phyloP scores from a whole-genome alignment of 2,888 invertebrate genomes.

The Tachina grossa region DNA sequence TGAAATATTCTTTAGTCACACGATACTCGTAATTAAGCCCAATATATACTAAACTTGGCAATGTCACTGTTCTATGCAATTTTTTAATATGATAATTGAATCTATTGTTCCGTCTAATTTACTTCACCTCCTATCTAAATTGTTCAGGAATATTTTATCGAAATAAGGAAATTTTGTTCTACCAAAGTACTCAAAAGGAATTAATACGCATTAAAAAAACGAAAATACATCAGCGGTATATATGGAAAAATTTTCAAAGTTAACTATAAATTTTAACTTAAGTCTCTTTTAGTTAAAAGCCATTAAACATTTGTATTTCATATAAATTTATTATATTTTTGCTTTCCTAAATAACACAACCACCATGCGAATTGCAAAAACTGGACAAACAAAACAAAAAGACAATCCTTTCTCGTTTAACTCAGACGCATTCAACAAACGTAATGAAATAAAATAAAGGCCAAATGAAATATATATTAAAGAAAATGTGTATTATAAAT shows the following conservation, averaged over 20 bases:
- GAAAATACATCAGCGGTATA: conserved; percentile 64
- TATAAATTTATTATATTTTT: conserved; percentile 62
- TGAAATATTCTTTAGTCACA: too few species aligned
- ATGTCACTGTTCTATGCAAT: too few species aligned
- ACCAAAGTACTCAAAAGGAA: background rate
- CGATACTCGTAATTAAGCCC: too few species aligned
- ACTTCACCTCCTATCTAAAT: too few species aligned
- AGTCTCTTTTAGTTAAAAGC: conserved; percentile 54
- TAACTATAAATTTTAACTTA: conserved; percentile 61
- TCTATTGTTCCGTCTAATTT: too few species aligned
- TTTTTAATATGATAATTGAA: too few species aligned
- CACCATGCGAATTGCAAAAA: conserved; percentile 57
- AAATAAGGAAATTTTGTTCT: too few species aligned
- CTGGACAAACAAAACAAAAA: conserved; percentile 74
- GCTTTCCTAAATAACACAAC: conserved; percentile 18
- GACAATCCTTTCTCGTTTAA: conserved; percentile 43
- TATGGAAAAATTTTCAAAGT: conserved; percentile 58
- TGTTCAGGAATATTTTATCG: too few species aligned
- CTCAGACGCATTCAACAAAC: conserved; percentile 28
- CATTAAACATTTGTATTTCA: conserved; percentile 64
- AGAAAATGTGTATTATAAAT: conserved; percentile 28
- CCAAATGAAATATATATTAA: conserved; percentile 46
- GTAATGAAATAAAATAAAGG: conserved; percentile 60
- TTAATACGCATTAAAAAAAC: background rate
- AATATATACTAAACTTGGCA: too few species aligned